Evolutionary conservation across 1,140 invertebrate genomes (phyloP), one percentile per base, ranked within the genome.

Genomic region (Hyposmocoma kahamanoa): DNA sequence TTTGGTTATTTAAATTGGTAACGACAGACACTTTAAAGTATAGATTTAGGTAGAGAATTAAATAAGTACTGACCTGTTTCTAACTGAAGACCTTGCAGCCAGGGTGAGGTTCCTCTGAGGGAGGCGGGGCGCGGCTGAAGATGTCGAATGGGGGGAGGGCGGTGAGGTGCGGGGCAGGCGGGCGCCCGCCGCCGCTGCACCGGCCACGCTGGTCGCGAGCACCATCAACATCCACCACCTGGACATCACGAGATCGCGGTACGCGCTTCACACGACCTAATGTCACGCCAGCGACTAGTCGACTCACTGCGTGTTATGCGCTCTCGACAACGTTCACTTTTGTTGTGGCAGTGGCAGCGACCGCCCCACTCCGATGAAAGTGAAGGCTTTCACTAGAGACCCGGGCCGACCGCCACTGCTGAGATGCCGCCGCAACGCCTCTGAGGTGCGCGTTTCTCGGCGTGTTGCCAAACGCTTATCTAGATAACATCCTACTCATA

Each of bases 301-400:
- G 68, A 72, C 62, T 68, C 56, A 51, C 58, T 30, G 34, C 61
- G 57, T 53, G 59, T 42, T 61, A 60, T 69, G 67, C 68, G 60
- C 53, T 60, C 66, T 42, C 62, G 44, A 48, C 62, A 67, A 72
- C 77, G 71, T 74, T 81, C 77, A 81, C 74, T 78, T 80, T 71
- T 69, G 70, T 70, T 74, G 67, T 71, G 64, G 62, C 53, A 50
- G 57, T 57, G 56, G 55, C 50, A 39, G 49, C 43, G 44, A 51
- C 45, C 56, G 66, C 74, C 72, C 74, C 76, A 77, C 74, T 67
- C 64, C 62, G 66, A 81, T 81, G 77, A 82, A 79, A 79, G 78
- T 66, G 65, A 62, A 61, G 69, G 75, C 78, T 82, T 82, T 77
- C 75, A 75, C 71, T 72, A 59, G 20, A 47, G 50, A 51, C 39